Evolutionary conservation across 2,113 vertebrate species (phyloP), one percentile per base, ranked within the genome.

Genomic region (Forbesichthys agassizii): DNA sequence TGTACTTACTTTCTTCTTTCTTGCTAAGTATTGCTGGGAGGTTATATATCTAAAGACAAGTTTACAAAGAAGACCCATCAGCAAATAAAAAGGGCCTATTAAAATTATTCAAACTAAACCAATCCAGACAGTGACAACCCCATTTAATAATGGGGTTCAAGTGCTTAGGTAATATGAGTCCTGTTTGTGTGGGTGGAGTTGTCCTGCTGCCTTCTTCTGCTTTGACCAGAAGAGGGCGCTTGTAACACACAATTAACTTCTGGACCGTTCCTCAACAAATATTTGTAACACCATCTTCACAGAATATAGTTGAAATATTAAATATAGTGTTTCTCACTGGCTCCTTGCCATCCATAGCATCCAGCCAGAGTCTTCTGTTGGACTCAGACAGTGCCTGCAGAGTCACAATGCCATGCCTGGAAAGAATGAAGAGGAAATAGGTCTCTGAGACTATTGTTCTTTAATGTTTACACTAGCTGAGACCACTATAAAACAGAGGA

Each of bases 281-380:
- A 0, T 16, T 47, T 47, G 4, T 16, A 69, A 78, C 66, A 64
- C 27, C 46, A 64, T 62, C 77, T 16, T 67, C 66, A 61, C 62
- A 20, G 42, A 18, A 66, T 11, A 33, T 42, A 47, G 74, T 47
- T 3, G 61, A 71, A 63, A 61, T 69, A 84, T 71, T 13, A 79
- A 54, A 77, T 48, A 61, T 48, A 65, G 48, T 73, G 71, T 61
- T 84, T 63, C 91, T 91, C 93, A 99, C 97, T 76, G 97, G 97
- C 85, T 99, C 97, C 69, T 98, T 98, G 65, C 96, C 97, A 81
- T 99, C 97, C 97, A 98, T 99, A 75, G 96, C 97, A 90, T 99
- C 96, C 0, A 99, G 93, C 97, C 97, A 99, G 62, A 98, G 92
- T 71, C 96, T 95, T 74, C 97, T 91, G 86, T 98, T 98, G 58